A percentile compares a stretch with the other conserved stretches of the same genome.
phyloP scores from a whole-genome alignment of 2,888 invertebrate genomes.

The Apotomis betuletana region DNA sequence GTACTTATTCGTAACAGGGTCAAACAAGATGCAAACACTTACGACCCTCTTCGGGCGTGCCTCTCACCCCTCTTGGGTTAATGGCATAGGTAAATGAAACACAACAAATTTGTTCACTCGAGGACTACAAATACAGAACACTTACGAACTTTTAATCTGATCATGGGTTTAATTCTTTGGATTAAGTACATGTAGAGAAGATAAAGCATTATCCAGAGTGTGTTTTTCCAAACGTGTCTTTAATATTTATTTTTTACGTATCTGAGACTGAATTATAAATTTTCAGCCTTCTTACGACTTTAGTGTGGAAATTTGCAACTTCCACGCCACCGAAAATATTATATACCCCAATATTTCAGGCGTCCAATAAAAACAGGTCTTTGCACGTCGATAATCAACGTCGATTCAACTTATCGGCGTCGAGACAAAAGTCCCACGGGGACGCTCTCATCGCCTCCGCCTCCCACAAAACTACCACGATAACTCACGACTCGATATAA shows the following conservation, averaged over 20 bases:
- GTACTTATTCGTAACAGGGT: slow-evolving; percentile 18
- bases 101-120: slow-evolving; percentile 7
- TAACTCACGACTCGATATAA: not conserved
- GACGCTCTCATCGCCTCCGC: slow-evolving; percentile 55
- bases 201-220: too few relatives aligned
- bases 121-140: not conserved
- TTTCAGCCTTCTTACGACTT: not conserved
- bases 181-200: too few relatives aligned
- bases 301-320: not conserved
- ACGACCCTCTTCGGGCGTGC: slow-evolving; percentile 10
- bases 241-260: not conserved
- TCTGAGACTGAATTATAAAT: not conserved
- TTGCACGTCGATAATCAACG: slow-evolving; percentile 39
- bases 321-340: not conserved
- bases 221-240: too few relatives aligned
- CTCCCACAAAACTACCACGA: slow-evolving; percentile 13
- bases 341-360: not conserved
- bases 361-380: slow-evolving; percentile 5
- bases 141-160: not conserved
- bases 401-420: slow-evolving; percentile 48
- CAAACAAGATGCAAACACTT: slow-evolving; percentile 41
- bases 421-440: slow-evolving; percentile 50
- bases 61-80: slow-evolving; percentile 17
- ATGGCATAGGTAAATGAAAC: slow-evolving; percentile 14
- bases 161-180: too few relatives aligned